These are phyloP conservation scores for Gymnocheta viridis DNA, from an alignment of 2,888 invertebrate genomes.

Conservation along the genomic window DNA sequence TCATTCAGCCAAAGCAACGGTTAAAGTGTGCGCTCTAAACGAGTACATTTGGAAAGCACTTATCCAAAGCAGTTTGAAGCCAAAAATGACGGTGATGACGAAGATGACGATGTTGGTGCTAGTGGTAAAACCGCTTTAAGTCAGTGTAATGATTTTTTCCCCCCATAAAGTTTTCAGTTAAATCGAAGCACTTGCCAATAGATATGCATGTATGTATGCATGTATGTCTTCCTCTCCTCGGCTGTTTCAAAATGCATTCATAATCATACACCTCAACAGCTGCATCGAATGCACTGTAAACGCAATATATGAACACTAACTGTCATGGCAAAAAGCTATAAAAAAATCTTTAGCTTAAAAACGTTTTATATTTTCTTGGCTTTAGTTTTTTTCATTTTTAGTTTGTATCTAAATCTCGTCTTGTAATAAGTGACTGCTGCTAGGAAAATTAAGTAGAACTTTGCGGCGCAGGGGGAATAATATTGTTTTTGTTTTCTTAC, in stretches of 20 bases:
- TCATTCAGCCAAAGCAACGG: constrained; percentile 27
- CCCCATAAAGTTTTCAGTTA: constrained; percentile 22
- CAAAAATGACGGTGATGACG: constrained; percentile 35
- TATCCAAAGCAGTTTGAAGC: constrained; percentile 52
- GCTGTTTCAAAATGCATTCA: constrained; percentile 32
- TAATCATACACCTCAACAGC: constrained; percentile 10
- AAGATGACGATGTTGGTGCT: not conserved
- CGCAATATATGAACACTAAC: constrained; percentile 30
- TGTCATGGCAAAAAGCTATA: constrained; percentile 38
- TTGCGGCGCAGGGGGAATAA: constrained; percentile 42
- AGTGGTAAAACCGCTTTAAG: constrained; percentile 59
- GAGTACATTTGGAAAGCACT: constrained; percentile 43
- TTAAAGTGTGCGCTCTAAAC: constrained; percentile 43
- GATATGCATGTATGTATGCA: no score
- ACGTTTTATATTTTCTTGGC: constrained; percentile 32
- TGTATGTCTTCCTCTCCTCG: constrained; percentile 44
- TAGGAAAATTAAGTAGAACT: constrained; percentile 61
- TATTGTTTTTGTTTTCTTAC: constrained; percentile 7
- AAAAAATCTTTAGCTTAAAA: constrained; percentile 18
- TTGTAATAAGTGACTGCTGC: constrained; percentile 18
- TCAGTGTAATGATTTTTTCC: constrained; percentile 37
- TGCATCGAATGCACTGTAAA: constrained; percentile 31
- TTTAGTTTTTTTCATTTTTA: constrained; percentile 9
- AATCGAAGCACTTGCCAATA: constrained; percentile 67
- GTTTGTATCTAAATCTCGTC: constrained; percentile 33